Percentiles rank a stretch among this genome's conserved stretches.
phyloP scores from a whole-genome alignment of 2,113 vertebrate species.

The Pachypanchax playfairii region DNA sequence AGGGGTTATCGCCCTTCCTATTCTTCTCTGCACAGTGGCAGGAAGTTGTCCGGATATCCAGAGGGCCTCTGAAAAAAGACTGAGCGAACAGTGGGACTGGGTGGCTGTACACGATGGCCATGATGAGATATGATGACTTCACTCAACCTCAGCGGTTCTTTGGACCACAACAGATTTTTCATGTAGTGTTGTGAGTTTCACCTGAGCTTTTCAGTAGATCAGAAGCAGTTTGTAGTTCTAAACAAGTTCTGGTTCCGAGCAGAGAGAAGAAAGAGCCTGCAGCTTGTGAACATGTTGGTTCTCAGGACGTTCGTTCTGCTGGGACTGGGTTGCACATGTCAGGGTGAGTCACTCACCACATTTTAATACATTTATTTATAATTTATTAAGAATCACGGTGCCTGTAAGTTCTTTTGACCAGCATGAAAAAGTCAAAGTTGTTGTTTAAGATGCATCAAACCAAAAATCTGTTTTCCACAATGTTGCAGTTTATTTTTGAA shows the following conservation, averaged over 20 bases:
- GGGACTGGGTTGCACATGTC: conserved; percentile 62
- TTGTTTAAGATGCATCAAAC: too few relatives aligned
- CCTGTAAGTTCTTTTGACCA: neutral
- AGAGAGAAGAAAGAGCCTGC: neutral
- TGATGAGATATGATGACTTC: conserved; percentile 43
- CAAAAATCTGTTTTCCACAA: too few relatives aligned
- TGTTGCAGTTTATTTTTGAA: neutral
- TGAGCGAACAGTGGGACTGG: conserved; percentile 54
- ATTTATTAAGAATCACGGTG: too few relatives aligned
- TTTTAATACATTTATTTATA: neutral
- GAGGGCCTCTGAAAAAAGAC: conserved; percentile 71
- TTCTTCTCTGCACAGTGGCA: conserved; percentile 83
- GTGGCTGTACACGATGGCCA: conserved; percentile 31
- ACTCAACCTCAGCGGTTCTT: conserved; percentile 24
- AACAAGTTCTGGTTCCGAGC: neutral
- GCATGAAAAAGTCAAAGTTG: neutral
- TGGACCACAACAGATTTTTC: conserved; percentile 13
- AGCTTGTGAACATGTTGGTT: conserved; percentile 43
- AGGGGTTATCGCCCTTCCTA: conserved; percentile 63
- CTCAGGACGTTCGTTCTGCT: conserved; percentile 63
- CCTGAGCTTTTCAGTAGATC: neutral
- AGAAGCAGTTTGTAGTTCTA: conserved; percentile 8
- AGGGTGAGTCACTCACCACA: conserved; percentile 61
- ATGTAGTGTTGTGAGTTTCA: neutral
- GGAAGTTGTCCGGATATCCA: conserved; percentile 84